A percentile compares a stretch with the other conserved stretches of the same genome.
Conservation (phyloP, 2,113 vertebrate species). For the Catharus fuscescens region DNA sequence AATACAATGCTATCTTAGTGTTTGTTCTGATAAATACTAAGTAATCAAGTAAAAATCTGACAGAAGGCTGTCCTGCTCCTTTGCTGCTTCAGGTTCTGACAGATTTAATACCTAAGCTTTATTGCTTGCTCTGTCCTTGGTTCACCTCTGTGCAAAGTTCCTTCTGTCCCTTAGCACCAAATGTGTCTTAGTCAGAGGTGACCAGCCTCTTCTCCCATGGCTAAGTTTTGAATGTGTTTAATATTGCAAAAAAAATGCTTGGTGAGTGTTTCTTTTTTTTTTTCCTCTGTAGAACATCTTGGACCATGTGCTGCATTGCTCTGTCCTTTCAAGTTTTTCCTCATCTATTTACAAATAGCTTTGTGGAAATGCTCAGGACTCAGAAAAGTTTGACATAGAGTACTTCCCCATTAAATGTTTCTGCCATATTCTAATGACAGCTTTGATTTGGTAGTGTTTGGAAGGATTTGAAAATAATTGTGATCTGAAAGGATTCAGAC, state of each 20-base stretch:
- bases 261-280: background rate
- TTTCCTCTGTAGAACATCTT: background rate
- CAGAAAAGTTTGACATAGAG: background rate
- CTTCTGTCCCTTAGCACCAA: background rate
- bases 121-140: background rate
- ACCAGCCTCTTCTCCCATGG: background rate
- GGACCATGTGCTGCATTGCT: background rate
- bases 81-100: background rate
- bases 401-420: background rate
- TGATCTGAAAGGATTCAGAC: background rate
- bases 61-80: background rate
- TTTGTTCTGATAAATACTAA: background rate
- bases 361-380: background rate
- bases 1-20: background rate
- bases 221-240: background rate
- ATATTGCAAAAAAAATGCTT: background rate
- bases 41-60: background rate
- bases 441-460: background rate
- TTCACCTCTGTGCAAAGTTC: background rate
- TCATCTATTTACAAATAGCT: background rate
- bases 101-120: background rate
- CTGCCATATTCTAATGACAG: background rate
- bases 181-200: background rate
- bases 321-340: background rate
- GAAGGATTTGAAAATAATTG: background rate